These are phyloP conservation scores for Hymenopus coronatus DNA, from an alignment of 2,888 invertebrate genomes.

Conservation along the genomic window DNA sequence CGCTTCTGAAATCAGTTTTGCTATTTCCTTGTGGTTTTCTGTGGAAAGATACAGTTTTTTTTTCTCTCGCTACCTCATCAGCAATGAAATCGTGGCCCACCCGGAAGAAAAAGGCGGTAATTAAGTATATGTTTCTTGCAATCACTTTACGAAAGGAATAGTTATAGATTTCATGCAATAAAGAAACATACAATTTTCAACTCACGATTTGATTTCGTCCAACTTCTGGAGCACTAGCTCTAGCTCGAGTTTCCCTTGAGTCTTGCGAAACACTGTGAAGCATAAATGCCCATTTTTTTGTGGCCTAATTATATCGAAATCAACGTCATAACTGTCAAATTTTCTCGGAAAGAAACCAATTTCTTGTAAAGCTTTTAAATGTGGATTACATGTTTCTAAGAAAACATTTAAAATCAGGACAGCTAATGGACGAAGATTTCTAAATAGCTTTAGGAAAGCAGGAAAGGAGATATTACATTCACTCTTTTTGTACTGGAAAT, in stretches of 20 bases:
- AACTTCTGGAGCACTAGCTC: neutral
- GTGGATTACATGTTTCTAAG: too few relatives aligned
- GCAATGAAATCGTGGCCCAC: neutral
- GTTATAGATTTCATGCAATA: slow-evolving; percentile 10
- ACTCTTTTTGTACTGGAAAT: too few relatives aligned
- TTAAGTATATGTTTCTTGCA: neutral
- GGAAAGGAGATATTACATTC: too few relatives aligned
- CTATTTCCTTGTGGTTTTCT: neutral
- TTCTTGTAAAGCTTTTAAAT: neutral
- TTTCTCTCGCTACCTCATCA: neutral
- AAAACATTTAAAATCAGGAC: too few relatives aligned
- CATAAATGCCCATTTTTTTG: neutral
- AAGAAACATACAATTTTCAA: neutral
- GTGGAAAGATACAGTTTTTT: neutral
- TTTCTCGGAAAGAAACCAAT: neutral
- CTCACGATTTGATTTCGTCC: neutral
- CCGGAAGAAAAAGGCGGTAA: neutral
- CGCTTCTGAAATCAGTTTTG: neutral
- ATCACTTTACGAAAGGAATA: neutral
- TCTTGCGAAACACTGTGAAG: neutral
- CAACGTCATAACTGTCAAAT: neutral
- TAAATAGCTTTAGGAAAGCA: too few relatives aligned
- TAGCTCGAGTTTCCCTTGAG: neutral
- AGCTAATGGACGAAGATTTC: too few relatives aligned
- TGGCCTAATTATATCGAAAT: neutral